These are phyloP conservation scores for Toxotes jaculatrix DNA, from an alignment of 2,113 vertebrate species.

Conservation along the genomic window DNA sequence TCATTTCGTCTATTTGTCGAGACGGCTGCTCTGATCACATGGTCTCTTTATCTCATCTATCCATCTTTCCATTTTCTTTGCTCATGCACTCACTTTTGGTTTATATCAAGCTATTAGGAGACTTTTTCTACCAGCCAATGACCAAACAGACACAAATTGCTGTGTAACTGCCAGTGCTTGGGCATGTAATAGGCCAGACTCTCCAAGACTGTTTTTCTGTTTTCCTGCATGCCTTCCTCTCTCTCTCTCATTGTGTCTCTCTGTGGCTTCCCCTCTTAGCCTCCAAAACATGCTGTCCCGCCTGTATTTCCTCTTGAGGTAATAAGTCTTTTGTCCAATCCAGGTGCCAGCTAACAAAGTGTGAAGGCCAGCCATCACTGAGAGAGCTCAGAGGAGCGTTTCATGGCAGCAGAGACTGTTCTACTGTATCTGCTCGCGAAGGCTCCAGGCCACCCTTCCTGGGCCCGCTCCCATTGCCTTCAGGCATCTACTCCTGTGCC, in stretches of 20 bases:
- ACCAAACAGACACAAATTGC: constrained; percentile 53
- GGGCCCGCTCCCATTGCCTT: constrained; percentile 64
- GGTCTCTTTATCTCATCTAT: constrained; percentile 44
- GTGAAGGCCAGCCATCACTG: constrained; percentile 60
- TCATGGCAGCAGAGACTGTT: constrained; percentile 53
- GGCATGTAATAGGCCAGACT: constrained; percentile 36
- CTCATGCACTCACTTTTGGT: constrained; percentile 44
- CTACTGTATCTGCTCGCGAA: constrained; percentile 66
- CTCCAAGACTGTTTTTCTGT: constrained; percentile 26
- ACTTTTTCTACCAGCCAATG: constrained; percentile 38
- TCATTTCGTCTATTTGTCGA: constrained; percentile 61
- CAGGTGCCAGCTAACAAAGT: constrained; percentile 55
- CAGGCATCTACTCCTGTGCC: constrained; percentile 66
- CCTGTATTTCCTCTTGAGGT: constrained; percentile 45
- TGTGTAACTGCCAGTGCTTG: constrained; percentile 36
- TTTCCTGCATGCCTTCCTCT: constrained; percentile 29
- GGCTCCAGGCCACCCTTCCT: constrained; percentile 72
- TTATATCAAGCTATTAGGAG: constrained; percentile 64
- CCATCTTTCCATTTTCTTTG: constrained; percentile 54
- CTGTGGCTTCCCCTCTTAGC: constrained; percentile 20
- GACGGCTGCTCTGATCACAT: constrained; percentile 63
- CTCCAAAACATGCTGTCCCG: constrained; percentile 28
- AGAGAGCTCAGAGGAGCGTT: constrained; percentile 50
- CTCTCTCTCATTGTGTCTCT: constrained; percentile 26
- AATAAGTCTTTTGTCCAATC: constrained; percentile 50